phyloP scores from a whole-genome alignment of 2,888 invertebrate species.

The Hermaeophaga mercurialis region DNA sequence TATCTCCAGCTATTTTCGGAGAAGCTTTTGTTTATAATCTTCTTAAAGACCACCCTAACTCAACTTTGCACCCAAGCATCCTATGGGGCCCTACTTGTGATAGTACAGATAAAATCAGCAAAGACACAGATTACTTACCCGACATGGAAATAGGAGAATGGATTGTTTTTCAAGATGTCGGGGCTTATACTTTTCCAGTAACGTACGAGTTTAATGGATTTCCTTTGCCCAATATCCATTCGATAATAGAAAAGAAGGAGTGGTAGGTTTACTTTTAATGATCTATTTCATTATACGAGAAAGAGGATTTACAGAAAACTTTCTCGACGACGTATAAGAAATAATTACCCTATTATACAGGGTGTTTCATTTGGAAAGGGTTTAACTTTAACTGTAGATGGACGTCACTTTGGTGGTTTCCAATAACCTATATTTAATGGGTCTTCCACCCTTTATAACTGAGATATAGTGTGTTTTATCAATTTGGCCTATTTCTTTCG shows the following conservation, averaged over 20 bases:
- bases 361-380: too few relatives aligned
- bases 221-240: conserved; percentile 74
- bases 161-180: conserved; percentile 92
- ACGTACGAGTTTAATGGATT: conserved; percentile 94
- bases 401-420: too few relatives aligned
- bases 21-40: conserved; percentile 69
- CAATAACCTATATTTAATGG: too few relatives aligned
- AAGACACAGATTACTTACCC: conserved; percentile 62
- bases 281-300: too few relatives aligned
- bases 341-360: not conserved
- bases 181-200: conserved; percentile 91
- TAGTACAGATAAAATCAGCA: conserved; percentile 79
- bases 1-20: conserved; percentile 82
- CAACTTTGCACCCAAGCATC: conserved; percentile 59
- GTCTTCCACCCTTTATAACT: too few relatives aligned
- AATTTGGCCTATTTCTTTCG: too few relatives aligned
- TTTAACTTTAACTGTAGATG: too few relatives aligned
- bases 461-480: too few relatives aligned
- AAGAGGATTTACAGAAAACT: too few relatives aligned
- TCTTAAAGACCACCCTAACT: conserved; percentile 5
- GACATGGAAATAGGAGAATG: conserved; percentile 80
- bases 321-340: not conserved
- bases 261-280: conserved; percentile 58
- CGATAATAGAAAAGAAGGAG: conserved; percentile 63
- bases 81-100: conserved; percentile 98